These are phyloP conservation scores for Acipenser ruthenus DNA, from an alignment of 2,797 vertebrate genomes.

Conservation along the genomic window DNA sequence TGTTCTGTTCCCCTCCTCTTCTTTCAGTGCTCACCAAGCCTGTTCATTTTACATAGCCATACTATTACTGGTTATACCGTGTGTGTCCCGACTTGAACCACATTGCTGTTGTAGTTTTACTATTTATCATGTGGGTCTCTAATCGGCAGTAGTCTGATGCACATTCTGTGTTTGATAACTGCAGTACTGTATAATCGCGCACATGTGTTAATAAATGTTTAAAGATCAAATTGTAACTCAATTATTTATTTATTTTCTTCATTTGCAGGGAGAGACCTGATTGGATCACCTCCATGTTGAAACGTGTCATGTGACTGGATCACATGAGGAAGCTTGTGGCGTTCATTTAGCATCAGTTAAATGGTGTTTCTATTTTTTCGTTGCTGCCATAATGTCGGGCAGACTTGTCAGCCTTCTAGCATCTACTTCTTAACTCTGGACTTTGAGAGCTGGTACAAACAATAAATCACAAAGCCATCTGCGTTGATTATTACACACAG, in stretches of 20 bases:
- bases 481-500: slow-evolving; percentile 48
- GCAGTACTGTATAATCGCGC: no score
- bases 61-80: no score
- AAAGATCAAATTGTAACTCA: background rate
- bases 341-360: slow-evolving; percentile 90
- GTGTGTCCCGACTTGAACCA: no score
- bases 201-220: no score
- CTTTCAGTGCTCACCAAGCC: no score
- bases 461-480: slow-evolving; percentile 48
- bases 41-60: no score
- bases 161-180: no score
- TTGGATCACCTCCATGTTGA: slow-evolving; percentile 69
- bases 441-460: slow-evolving; percentile 72
- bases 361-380: slow-evolving; percentile 86
- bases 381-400: slow-evolving; percentile 60
- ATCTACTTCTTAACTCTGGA: slow-evolving; percentile 50
- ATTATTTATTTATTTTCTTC: slow-evolving; percentile 8
- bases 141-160: no score
- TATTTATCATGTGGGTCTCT: no score
- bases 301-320: slow-evolving; percentile 87
- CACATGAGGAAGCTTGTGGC: slow-evolving; percentile 74
- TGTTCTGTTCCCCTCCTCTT: no score
- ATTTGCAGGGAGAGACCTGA: slow-evolving; percentile 59
- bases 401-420: slow-evolving; percentile 49
- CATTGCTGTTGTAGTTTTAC: no score